Evolutionary conservation across 2,113 vertebrate species (phyloP).

Genomic region (Macquaria ambigua): DNA sequence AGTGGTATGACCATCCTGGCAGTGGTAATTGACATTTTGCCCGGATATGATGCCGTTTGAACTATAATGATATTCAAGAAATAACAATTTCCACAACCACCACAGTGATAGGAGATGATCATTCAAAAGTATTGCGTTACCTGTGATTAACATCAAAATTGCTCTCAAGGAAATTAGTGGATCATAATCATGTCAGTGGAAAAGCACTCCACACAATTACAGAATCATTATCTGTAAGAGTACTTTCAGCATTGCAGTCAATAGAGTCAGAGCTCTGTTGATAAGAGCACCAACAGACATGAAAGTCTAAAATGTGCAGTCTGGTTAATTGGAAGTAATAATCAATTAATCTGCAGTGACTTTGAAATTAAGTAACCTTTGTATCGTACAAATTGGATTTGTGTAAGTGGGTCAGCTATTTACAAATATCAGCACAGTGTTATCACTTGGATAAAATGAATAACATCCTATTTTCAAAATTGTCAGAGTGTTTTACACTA

Average conservation of each 20-base stretch:
- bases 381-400: background rate
- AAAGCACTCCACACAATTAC: conserved; percentile 50
- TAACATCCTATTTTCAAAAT: background rate
- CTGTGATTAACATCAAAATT: conserved; percentile 17
- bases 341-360: background rate
- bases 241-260: conserved; percentile 3
- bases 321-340: background rate
- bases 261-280: conserved; percentile 6
- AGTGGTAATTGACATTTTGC: background rate
- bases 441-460: background rate
- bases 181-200: conserved; percentile 29
- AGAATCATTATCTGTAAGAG: conserved; percentile 38
- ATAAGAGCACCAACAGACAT: conserved; percentile 14
- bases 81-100: background rate
- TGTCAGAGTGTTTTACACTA: background rate
- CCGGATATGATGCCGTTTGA: conserved; percentile 10
- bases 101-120: background rate
- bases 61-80: background rate
- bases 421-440: background rate
- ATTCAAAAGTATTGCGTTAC: conserved; percentile 7
- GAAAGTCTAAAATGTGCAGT: background rate
- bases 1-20: background rate
- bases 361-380: background rate
- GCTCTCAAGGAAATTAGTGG: conserved; percentile 28
- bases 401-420: background rate